Conservation (phyloP, 2,113 vertebrate species). For the Lepidiolamprologus cunningtoni region DNA sequence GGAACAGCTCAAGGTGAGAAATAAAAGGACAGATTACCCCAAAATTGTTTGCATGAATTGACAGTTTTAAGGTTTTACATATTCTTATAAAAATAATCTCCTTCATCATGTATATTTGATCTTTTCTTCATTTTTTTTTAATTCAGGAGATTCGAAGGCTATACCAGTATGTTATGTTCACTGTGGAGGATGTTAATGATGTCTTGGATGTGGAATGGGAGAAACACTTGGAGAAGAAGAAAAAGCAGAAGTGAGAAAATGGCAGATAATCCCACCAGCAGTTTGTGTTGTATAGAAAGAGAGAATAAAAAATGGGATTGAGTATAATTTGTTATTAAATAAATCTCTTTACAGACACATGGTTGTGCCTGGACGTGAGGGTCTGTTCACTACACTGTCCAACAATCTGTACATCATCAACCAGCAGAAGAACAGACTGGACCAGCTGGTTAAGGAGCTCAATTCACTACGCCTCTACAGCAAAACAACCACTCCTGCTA, state of each 20-base stretch:
- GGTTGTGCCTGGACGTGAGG: slow-evolving; percentile 85
- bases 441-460: slow-evolving; percentile 78
- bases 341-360: slow-evolving; percentile 72
- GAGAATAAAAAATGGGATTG: neutral
- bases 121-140: neutral
- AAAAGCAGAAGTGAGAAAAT: slow-evolving; percentile 76
- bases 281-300: neutral
- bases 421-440: slow-evolving; percentile 85
- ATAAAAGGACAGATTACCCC: neutral
- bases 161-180: slow-evolving; percentile 89
- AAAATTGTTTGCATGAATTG: neutral
- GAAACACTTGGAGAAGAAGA: slow-evolving; percentile 85
- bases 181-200: slow-evolving; percentile 91
- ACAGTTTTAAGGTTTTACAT: neutral
- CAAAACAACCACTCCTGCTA: slow-evolving; percentile 55
- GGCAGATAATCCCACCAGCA: neutral
- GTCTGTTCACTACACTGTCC: slow-evolving; percentile 85
- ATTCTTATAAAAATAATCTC: neutral
- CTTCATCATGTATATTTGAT: neutral
- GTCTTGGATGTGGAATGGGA: slow-evolving; percentile 95
- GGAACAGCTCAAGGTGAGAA: slow-evolving; percentile 86
- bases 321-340: neutral
- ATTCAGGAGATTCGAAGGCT: slow-evolving; percentile 86
- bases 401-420: slow-evolving; percentile 93
- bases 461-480: slow-evolving; percentile 86